Conservation (phyloP, 2,797 vertebrate genomes). For the Eleutherodactylus coqui region DNA sequence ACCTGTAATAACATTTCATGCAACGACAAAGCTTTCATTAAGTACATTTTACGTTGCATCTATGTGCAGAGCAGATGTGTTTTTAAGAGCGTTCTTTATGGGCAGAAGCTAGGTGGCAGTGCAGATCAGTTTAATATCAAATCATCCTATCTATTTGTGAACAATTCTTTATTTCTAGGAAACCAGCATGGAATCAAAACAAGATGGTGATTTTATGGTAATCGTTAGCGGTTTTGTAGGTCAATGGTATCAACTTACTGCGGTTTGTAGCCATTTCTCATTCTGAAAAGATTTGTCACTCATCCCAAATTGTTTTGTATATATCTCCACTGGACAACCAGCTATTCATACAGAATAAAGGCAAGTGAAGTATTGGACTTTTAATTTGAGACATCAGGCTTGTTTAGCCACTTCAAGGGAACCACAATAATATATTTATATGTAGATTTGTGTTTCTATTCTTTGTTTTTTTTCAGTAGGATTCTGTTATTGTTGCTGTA, state of each 20-base stretch:
- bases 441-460: background rate
- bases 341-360: background rate
- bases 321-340: background rate
- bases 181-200: constrained; percentile 27
- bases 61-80: background rate
- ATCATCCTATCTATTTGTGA: constrained; percentile 38
- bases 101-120: constrained; percentile 78
- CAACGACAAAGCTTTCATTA: background rate
- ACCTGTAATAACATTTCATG: background rate
- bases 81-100: constrained; percentile 15
- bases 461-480: background rate
- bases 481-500: background rate
- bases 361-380: background rate
- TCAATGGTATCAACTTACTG: constrained; percentile 30
- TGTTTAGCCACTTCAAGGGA: background rate
- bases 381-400: background rate
- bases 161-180: constrained; percentile 31
- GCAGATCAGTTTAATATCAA: constrained; percentile 72
- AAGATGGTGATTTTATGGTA: constrained; percentile 36
- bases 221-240: constrained; percentile 26
- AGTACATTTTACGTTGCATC: background rate
- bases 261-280: constrained; percentile 26
- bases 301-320: constrained; percentile 7
- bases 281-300: constrained; percentile 14
- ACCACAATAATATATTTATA: background rate